Base-by-base conservation (phyloP, 2,888 invertebrate species). In the Protophormia terraenovae region DNA sequence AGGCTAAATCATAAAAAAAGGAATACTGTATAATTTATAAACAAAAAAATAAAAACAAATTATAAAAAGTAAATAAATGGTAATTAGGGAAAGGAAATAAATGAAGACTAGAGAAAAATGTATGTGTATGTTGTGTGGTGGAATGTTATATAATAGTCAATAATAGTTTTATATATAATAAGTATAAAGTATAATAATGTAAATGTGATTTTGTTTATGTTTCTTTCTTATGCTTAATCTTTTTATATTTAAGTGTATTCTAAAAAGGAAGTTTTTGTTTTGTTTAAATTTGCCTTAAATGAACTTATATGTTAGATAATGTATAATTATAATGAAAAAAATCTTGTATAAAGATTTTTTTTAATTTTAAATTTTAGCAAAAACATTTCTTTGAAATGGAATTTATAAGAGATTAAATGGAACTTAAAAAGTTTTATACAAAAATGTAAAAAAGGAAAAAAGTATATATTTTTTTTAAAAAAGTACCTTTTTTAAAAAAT, bases 121-220 rank as follows among this genome's bases (percentile, higher is more conserved):
- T 76, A 66, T 24, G 53, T 53, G 53, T 50, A 29, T 55, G 53
- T 50, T 32, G 45, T 27, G 41, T 77, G 76, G 29, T 60, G 60
- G 77, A 77, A 77, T 77, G 77, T 77, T 69, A 67, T 77, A 60
- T 60, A 45, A 24, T 58, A n/a, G 32, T 77, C n/a, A 55, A 58
- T 32, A 64, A 58, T 24, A 55, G 41, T 71, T 19, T 71, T 12
- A 38, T 12, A 2, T 38, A 50, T 19, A 19, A 19, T 19, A 19
- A 41, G 41, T 32, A 32, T 8, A 32, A 10, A 3, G 32, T 32
- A 32, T 32, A 32, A 55, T 45, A 19, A 35, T 47, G 6, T 41
- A 58, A 73, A 73, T 73, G 32, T 58, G 47, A 2, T 47, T 45
- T 58, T 29, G 14, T 16, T 45, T 45, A 45, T 16, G 45, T 38